phyloP scores from a whole-genome alignment of 2,113 vertebrate genomes.

The Amazona vittata region DNA sequence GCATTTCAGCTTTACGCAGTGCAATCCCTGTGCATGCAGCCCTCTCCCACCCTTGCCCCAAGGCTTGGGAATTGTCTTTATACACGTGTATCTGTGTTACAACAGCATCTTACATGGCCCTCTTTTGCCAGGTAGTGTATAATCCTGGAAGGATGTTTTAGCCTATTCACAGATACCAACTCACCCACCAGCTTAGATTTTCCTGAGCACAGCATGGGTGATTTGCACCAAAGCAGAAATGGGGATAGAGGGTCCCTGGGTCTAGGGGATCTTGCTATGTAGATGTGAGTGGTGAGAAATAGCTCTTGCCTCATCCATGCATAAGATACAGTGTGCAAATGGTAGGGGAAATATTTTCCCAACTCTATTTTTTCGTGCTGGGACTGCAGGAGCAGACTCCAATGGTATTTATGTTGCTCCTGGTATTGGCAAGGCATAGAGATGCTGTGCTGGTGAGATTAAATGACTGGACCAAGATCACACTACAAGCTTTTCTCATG shows the following conservation, averaged over 20 bases:
- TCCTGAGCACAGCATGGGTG: too few species aligned
- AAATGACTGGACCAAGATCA: neutral
- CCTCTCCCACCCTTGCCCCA: neutral
- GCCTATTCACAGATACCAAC: neutral
- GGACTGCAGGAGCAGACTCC: neutral
- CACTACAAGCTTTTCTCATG: neutral
- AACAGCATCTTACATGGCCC: neutral
- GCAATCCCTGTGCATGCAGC: neutral
- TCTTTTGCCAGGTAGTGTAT: neutral
- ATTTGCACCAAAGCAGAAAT: neutral
- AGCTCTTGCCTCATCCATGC: neutral
- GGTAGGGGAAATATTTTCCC: neutral
- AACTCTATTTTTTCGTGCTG: neutral
- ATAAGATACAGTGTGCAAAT: neutral
- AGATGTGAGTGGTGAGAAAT: neutral
- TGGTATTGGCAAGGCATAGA: neutral
- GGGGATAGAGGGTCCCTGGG: neutral
- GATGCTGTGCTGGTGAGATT: neutral
- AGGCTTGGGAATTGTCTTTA: neutral
- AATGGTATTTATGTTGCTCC: neutral
- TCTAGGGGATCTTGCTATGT: neutral
- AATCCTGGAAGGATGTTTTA: neutral
- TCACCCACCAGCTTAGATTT: neutral
- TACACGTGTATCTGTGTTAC: accelerated
- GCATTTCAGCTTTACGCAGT: accelerated